Base-by-base conservation (phyloP, 2,113 vertebrate species). In the Anoura caudifer region DNA sequence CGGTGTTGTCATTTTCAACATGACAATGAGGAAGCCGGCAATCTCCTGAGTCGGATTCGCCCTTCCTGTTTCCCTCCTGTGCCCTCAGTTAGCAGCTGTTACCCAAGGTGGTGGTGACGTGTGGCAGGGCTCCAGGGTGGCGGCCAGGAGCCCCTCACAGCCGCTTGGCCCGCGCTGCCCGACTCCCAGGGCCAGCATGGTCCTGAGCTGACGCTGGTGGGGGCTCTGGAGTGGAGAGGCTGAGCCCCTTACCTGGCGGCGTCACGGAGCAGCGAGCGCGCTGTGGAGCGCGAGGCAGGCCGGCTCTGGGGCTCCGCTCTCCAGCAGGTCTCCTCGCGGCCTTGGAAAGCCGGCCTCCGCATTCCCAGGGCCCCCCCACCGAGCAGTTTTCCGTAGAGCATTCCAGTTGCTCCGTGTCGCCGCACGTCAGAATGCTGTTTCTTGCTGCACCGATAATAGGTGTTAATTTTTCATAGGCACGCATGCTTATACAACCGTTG, bases 341-440 rank as follows among this genome's bases (percentile, higher is more conserved):
- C 47, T 33, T 69, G 61, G 2, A 8, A 47, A 83, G 59, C 65
- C 47, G 26, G 2, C 15, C 16, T 76, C 61, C 17, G 75, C 28
- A 1, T 36, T 65, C 22, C 10, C 47, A 10, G 3, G 9, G 41
- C 50, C 47, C 47, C 28, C 38, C 47, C 47, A 20, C 38, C 7
- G 17, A 22, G 10, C 36, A 0, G 2, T 65, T 90, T 87, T 69
- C 52, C 38, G 28, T 16, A 38, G n/a, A 41, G 67, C 31, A 1
- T 31, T 41, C n/a, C 43, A 43, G 15, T 17, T 1, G 16, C 10
- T 31, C 52, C 24, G 50, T 8, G 0, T 33, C 31, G 5, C 31
- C 7, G 0, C 15, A 8, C 17, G n/a, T 47, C 43, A 4, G 70
- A 52, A 80, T 17, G 85, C 28, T 24, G 11, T 54, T 63, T 90